phyloP scores from a whole-genome alignment of 2,888 invertebrate genomes.

The Drosophila sordidula region DNA sequence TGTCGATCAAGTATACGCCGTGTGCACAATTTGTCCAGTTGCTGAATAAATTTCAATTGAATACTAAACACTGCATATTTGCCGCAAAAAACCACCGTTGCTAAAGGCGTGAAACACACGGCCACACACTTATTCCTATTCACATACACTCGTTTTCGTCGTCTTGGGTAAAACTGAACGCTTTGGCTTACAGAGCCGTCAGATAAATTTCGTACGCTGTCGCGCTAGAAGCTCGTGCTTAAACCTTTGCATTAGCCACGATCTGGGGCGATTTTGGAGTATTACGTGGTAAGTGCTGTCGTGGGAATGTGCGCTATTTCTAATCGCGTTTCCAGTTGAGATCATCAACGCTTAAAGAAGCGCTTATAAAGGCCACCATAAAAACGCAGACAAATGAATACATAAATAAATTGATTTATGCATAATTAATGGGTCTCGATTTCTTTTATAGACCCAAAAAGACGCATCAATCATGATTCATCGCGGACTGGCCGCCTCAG shows the following conservation, averaged over 20 bases:
- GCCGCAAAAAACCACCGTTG: constrained; percentile 30
- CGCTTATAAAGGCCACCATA: constrained; percentile 11
- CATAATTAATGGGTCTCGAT: constrained; percentile 50
- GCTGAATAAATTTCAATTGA: constrained; percentile 63
- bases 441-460: constrained; percentile 33
- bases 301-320: constrained; percentile 6
- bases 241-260: neutral
- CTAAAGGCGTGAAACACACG: constrained; percentile 27
- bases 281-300: neutral
- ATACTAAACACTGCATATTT: constrained; percentile 31
- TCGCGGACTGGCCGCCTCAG: constrained; percentile 12
- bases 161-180: constrained; percentile 54
- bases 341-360: constrained; percentile 36
- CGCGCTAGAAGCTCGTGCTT: constrained; percentile 39
- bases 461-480: constrained; percentile 46
- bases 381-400: constrained; percentile 18
- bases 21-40: constrained; percentile 39
- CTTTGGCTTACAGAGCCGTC: constrained; percentile 56
- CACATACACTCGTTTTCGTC: constrained; percentile 7
- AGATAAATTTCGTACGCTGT: constrained; percentile 64
- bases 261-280: neutral
- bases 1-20: constrained; percentile 60
- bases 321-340: constrained; percentile 13
- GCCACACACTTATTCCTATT: too few relatives aligned
- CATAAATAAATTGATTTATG: constrained; percentile 54